Evolutionary conservation across 23 tunicate genomes (phyloP).

Genomic region (Clavelina lepadiformis): DNA sequence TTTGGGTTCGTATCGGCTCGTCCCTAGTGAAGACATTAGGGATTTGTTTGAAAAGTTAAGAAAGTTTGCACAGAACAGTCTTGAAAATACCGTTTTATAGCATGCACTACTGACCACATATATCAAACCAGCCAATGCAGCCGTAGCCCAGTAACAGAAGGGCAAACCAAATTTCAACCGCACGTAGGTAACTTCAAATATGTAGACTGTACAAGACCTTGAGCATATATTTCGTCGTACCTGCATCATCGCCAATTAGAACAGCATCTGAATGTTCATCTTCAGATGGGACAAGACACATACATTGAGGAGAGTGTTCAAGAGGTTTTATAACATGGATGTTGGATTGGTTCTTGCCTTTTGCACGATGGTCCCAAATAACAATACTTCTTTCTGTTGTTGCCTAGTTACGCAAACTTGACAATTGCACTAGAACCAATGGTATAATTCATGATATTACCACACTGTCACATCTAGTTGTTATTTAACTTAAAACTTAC

Average conservation of each 20-base stretch:
- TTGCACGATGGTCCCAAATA: slow-evolving; percentile 90
- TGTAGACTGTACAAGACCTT: not conserved
- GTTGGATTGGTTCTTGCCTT: slow-evolving; percentile 73
- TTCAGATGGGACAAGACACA: slow-evolving; percentile 64
- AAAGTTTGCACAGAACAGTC: too few relatives aligned
- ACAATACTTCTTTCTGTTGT: slow-evolving; percentile 85
- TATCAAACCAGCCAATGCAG: too few relatives aligned
- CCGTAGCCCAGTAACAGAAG: too few relatives aligned
- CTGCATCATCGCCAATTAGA: slow-evolving; percentile 90
- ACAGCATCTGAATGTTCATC: slow-evolving; percentile 76
- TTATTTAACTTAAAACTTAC: slow-evolving; percentile 44
- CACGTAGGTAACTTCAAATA: not conserved
- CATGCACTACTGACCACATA: too few relatives aligned
- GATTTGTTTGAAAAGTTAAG: too few relatives aligned
- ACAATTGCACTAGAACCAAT: not conserved
- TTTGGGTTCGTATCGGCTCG: too few relatives aligned
- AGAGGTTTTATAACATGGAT: slow-evolving; percentile 85
- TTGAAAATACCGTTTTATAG: too few relatives aligned
- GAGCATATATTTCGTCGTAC: slow-evolving; percentile 8
- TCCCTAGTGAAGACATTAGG: too few relatives aligned
- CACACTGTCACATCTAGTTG: too few relatives aligned
- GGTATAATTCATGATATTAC: not conserved
- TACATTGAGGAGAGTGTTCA: slow-evolving; percentile 89
- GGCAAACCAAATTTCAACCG: too few relatives aligned
- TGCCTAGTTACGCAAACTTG: slow-evolving; percentile 28